phyloP scores from a whole-genome alignment of 2,888 invertebrate species.

The Hemaris fuciformis region DNA sequence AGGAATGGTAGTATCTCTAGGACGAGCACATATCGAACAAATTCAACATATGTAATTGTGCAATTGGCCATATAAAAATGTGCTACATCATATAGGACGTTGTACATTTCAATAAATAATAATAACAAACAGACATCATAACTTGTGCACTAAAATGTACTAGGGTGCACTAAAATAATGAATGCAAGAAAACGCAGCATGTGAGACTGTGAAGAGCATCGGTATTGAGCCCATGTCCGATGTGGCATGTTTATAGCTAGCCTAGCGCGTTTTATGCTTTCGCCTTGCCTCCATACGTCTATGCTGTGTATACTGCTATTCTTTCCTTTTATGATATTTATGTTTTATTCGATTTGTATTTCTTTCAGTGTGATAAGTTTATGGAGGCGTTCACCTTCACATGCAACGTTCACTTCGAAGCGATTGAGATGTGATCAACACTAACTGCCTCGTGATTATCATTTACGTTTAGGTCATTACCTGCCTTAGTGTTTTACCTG shows the following conservation, averaged over 20 bases:
- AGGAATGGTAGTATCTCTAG: too few species aligned
- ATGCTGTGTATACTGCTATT: slow-evolving; percentile 29
- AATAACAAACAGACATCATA: slow-evolving; percentile 23
- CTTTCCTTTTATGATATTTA: slow-evolving; percentile 52
- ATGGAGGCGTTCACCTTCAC: background rate
- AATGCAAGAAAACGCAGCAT: slow-evolving; percentile 38
- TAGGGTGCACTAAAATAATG: slow-evolving; percentile 38
- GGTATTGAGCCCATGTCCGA: slow-evolving; percentile 48
- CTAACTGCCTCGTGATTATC: background rate
- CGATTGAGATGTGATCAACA: background rate
- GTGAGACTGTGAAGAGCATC: slow-evolving; percentile 32
- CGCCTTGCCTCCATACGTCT: slow-evolving; percentile 1
- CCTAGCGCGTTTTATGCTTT: slow-evolving; percentile 51
- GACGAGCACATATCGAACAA: too few species aligned
- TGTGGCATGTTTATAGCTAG: slow-evolving; percentile 59
- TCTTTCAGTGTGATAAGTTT: background rate
- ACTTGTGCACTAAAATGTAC: slow-evolving; percentile 27
- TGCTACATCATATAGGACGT: background rate
- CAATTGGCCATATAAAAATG: background rate
- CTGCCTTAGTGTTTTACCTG: background rate
- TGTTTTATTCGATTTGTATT: slow-evolving; percentile 13
- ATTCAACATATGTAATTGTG: background rate
- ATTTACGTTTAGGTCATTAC: slow-evolving; percentile 3
- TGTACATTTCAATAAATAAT: background rate
- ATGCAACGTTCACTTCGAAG: background rate